Evolutionary conservation across 2,113 vertebrate genomes (phyloP).

Genomic region (Osmerus eperlanus): DNA sequence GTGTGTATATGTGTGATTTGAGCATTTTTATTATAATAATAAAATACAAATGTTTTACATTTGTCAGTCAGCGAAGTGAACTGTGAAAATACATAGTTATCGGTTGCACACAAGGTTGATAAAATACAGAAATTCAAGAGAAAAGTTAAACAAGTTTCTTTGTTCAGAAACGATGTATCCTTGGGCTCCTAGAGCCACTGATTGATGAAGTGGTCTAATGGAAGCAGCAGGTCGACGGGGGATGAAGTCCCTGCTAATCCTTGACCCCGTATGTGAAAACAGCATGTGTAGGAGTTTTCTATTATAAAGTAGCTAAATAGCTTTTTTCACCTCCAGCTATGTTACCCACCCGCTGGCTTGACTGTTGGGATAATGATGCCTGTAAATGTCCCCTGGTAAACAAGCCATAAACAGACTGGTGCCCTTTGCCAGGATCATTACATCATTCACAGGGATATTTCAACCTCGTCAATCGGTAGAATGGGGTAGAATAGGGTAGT

Average conservation of each 20-base stretch:
- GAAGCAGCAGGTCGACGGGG: conserved; percentile 55
- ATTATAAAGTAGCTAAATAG: conserved; percentile 77
- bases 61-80: no score
- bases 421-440: conserved; percentile 41
- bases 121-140: not conserved
- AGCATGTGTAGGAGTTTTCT: conserved; percentile 58
- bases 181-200: conserved; percentile 7
- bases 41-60: no score
- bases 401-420: conserved; percentile 46
- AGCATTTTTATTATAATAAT: no score
- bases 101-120: not conserved
- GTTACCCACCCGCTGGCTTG: conserved; percentile 71
- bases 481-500: not conserved
- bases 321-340: conserved; percentile 80
- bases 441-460: not conserved
- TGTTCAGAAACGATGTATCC: not conserved
- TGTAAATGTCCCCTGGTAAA: conserved; percentile 72
- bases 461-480: not conserved
- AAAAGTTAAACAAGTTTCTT: not conserved
- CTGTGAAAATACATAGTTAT: no score
- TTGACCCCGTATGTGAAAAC: conserved; percentile 64
- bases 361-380: conserved; percentile 70
- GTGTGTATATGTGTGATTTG: no score
- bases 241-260: conserved; percentile 57
- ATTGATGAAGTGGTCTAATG: conserved; percentile 68